A percentile compares a stretch with the other conserved stretches of the same genome.
These are phyloP conservation scores for Serranus cabrilla DNA, from an alignment of 2,797 vertebrate species.

Conservation along the genomic window DNA sequence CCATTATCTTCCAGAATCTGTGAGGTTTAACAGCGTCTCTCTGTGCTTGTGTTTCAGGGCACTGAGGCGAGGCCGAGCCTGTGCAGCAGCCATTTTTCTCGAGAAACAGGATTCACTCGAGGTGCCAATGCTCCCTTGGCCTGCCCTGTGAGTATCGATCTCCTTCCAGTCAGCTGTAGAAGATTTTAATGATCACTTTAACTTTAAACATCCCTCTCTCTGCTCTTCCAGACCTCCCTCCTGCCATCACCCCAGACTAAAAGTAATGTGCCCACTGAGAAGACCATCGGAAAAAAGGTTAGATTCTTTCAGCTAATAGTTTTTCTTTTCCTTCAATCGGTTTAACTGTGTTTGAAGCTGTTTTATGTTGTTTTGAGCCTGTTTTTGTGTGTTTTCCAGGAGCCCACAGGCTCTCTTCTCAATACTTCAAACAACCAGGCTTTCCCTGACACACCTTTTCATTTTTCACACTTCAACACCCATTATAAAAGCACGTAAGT, in stretches of 20 bases:
- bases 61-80: conserved; percentile 40
- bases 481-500: conserved; percentile 74
- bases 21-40: conserved; percentile 23
- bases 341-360: neutral
- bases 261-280: conserved; percentile 12
- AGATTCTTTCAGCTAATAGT: neutral
- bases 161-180: neutral
- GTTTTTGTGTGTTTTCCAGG: conserved; percentile 62
- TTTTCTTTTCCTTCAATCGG: neutral
- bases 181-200: conserved; percentile 7
- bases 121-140: conserved; percentile 42
- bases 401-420: conserved; percentile 65
- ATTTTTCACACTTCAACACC: conserved; percentile 68
- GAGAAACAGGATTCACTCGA: conserved; percentile 74
- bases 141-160: conserved; percentile 63
- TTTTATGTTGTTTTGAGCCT: conserved; percentile 2
- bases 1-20: neutral
- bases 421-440: conserved; percentile 60
- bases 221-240: conserved; percentile 53
- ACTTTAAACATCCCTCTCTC: conserved; percentile 10
- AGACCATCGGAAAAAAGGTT: conserved; percentile 66
- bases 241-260: conserved; percentile 20
- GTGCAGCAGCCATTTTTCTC: conserved; percentile 20
- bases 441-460: conserved; percentile 52
- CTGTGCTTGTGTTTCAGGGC: conserved; percentile 57